Percentiles rank a stretch among this genome's conserved stretches.
These are phyloP conservation scores for Diogma glabrata DNA, from an alignment of 2,888 invertebrate species.

Conservation along the genomic window DNA sequence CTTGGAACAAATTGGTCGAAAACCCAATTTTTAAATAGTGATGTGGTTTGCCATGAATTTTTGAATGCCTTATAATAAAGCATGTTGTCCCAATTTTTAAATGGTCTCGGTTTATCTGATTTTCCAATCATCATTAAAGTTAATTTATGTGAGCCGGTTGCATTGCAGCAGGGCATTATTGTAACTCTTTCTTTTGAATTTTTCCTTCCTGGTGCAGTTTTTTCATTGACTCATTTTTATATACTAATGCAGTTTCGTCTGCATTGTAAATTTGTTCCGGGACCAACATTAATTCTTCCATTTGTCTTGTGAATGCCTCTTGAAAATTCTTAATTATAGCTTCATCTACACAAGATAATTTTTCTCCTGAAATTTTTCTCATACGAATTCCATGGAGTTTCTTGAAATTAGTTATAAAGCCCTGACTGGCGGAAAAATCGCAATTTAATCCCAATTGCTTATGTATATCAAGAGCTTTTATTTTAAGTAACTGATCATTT, in stretches of 20 bases:
- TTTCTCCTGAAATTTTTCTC: not conserved
- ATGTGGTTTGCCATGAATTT: slow-evolving; percentile 3
- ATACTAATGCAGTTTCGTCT: slow-evolving; percentile 8
- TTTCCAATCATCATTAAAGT: slow-evolving; percentile 1
- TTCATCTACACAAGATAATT: no score
- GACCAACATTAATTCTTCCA: not conserved
- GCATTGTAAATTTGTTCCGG: slow-evolving; percentile 6
- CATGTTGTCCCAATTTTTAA: slow-evolving; percentile 1
- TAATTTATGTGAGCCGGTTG: slow-evolving; percentile 3
- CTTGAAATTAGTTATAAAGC: not conserved
- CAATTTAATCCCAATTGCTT: not conserved
- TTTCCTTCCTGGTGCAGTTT: slow-evolving; percentile 4
- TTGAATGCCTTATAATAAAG: slow-evolving; percentile 2
- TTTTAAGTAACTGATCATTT: not conserved
- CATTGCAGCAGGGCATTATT: slow-evolving; percentile 7
- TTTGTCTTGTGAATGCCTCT: no score
- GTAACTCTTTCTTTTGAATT: slow-evolving; percentile 8
- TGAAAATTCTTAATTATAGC: no score
- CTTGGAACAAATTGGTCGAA: not conserved
- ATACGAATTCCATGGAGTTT: not conserved
- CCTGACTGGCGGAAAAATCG: not conserved
- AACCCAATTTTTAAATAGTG: slow-evolving; percentile 7
- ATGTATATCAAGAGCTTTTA: not conserved
- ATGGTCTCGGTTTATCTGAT: not conserved
- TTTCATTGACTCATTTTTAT: slow-evolving; percentile 5